Evolutionary conservation across 1,140 invertebrate genomes (phyloP).

Genomic region (Trichonephila inaurata): DNA sequence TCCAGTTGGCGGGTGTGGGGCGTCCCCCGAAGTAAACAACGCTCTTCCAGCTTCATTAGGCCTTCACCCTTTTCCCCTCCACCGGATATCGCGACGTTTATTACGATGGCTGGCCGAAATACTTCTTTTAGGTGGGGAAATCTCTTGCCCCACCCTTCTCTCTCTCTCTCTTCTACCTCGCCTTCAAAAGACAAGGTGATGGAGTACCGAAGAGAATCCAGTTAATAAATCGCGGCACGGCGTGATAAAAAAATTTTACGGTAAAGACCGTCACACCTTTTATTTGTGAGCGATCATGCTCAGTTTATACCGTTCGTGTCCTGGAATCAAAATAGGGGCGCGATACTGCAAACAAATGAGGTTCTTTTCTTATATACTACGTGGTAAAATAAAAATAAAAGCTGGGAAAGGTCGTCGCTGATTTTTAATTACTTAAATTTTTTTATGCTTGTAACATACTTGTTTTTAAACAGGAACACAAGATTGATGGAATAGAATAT

Average conservation of each 20-base stretch:
- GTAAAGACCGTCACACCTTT: constrained; percentile 39
- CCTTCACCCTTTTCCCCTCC: constrained; percentile 53
- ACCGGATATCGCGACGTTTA: constrained; percentile 58
- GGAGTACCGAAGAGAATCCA: constrained; percentile 16
- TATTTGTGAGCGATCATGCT: neutral
- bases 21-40: constrained; percentile 45
- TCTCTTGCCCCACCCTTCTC: constrained; percentile 37
- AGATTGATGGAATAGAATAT: no score
- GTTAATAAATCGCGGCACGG: constrained; percentile 49
- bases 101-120: constrained; percentile 42
- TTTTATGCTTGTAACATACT: no score
- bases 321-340: neutral
- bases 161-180: constrained; percentile 9
- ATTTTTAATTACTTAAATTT: no score
- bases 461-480: no score
- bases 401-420: no score
- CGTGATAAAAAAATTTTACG: constrained; percentile 20
- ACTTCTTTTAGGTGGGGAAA: constrained; percentile 60
- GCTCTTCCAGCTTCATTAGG: neutral
- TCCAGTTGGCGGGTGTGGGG: constrained; percentile 38
- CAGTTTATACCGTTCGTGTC: neutral
- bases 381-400: no score
- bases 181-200: constrained; percentile 19
- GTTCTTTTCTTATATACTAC: no score
- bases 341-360: neutral